Base-by-base conservation (phyloP, 2,113 vertebrate species). In the Dunckerocampus dactyliophorus region DNA sequence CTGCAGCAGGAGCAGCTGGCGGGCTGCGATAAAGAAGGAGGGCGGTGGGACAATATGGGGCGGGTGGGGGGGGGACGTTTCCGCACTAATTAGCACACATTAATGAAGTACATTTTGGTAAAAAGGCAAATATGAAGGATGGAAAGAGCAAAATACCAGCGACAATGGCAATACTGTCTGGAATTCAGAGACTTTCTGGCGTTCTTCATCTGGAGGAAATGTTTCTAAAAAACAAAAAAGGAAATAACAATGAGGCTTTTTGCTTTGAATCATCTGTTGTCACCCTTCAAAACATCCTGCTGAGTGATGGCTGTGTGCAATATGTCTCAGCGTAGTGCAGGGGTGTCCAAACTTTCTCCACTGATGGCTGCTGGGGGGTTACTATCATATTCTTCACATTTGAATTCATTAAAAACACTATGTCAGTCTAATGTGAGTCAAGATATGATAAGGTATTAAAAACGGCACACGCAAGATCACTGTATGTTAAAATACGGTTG, bases 131-230 rank as follows among this genome's bases (percentile, higher is more conserved):
- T 68, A 61, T 67, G 67, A 84, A 85, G 81, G 65, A 77, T 28
- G 43, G 28, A 56, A 58, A 10, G 31, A 56, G 56, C 65, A 54
- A 47, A 69, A 71, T 86, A 91, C 90, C 80, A 22, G 43, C 67
- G 52, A 73, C 90, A 92, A 39, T 85, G 62, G 80, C 90, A 91
- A 84, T 80, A 90, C 34, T 66, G 39, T 24, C 54, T 81, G 37
- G 67, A 4, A 24, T 8, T 77, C 14, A 67, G 43, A 1, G 43
- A 63, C n/a, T 74, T 46, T 20, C 46, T 62, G 71, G 21, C 34
- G 1, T 74, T 78, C 69, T 53, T 87, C 68, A 76, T 70, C 28
- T 47, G 77, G 28, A 10, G 74, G 39, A 55, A 4, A 62, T 45
- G 77, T 62, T 14, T 81, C 85, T 89, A 47, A 0, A 52, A 59